These are phyloP conservation scores for Corticium candelabrum DNA, from an alignment of 37 sponge, comb jelly and placozoan genomes.

Conservation along the genomic window DNA sequence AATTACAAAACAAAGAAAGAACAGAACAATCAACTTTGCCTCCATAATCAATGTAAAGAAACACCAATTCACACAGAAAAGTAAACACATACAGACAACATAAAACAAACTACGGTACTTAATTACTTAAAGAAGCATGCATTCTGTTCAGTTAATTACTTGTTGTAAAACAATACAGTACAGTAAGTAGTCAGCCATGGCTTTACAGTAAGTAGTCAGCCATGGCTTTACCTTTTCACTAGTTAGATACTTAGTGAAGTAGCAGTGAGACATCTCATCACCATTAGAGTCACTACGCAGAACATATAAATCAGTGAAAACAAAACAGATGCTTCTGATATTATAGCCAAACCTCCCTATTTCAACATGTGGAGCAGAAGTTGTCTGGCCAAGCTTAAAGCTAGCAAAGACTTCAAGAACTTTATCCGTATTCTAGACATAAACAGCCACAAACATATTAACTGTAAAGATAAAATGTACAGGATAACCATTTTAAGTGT, in stretches of 20 bases:
- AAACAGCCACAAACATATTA: background rate
- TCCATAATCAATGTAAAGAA: background rate
- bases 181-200: too few species aligned
- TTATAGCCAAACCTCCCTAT: background rate
- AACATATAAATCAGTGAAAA: too few species aligned
- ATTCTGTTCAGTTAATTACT: too few species aligned
- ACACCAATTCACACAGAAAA: background rate
- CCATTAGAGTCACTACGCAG: background rate
- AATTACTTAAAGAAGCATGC: too few species aligned
- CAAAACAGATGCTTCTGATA: too few species aligned
- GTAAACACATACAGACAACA: too few species aligned
- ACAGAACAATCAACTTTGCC: too few species aligned
- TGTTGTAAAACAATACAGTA: too few species aligned
- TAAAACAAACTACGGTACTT: too few species aligned
- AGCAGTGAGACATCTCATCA: background rate
- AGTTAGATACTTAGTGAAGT: slow-evolving; percentile 98
- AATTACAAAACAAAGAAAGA: too few species aligned
- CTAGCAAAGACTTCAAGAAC: slow-evolving; percentile 1
- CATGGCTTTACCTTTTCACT: slow-evolving; percentile 61
- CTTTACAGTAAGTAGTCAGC: too few species aligned
- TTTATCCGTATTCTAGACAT: background rate
- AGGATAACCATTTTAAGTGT: slow-evolving; percentile 15
- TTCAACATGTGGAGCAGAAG: background rate
- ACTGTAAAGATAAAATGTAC: background rate
- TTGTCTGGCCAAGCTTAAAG: background rate